These are phyloP conservation scores for Aleiodes alternator DNA, from an alignment of 2,888 invertebrate species.

Conservation along the genomic window DNA sequence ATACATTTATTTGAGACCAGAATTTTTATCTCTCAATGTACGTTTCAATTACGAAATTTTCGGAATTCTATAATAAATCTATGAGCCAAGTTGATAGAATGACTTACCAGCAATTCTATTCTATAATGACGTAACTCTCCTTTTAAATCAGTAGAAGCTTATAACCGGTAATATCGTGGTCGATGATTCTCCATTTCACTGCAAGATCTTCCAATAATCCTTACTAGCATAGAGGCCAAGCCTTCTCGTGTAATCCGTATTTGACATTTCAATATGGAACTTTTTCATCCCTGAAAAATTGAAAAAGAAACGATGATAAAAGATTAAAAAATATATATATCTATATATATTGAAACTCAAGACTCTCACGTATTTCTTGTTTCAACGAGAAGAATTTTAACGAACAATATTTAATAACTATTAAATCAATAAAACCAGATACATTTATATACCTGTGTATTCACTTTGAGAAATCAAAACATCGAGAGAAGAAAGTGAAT, in stretches of 20 bases:
- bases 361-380: not conserved
- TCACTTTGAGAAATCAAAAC: not conserved
- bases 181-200: constrained; percentile 41
- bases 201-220: constrained; percentile 44
- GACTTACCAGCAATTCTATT: not conserved
- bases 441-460: not conserved
- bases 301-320: constrained; percentile 5
- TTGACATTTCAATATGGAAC: constrained; percentile 24
- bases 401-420: not conserved
- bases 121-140: constrained; percentile 44
- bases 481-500: constrained; percentile 5
- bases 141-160: constrained; percentile 48
- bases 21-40: too few species aligned
- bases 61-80: too few species aligned
- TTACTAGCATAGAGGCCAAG: constrained; percentile 37
- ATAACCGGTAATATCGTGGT: constrained; percentile 33
- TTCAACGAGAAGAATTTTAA: not conserved
- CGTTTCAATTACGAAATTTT: too few species aligned
- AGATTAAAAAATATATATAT: not conserved
- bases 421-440: constrained; percentile 6
- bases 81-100: too few species aligned
- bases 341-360: not conserved
- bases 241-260: constrained; percentile 32
- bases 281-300: constrained; percentile 25
- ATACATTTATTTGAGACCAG: too few species aligned